Evolutionary conservation across 2,797 vertebrate species (phyloP).

Genomic region (Calcarius lapponicus): DNA sequence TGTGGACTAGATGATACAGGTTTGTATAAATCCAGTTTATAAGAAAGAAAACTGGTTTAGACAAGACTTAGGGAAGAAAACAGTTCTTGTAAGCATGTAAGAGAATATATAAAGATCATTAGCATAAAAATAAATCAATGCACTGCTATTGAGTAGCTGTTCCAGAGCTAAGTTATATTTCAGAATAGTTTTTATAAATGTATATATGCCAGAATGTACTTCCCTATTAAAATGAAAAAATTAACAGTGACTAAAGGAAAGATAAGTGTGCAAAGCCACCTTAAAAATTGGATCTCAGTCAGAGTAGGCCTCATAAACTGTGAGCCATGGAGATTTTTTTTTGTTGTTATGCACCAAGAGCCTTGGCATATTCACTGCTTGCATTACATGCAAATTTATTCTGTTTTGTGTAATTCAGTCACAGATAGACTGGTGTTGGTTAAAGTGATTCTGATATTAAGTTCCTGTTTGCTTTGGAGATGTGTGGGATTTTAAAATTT

Average conservation of each 20-base stretch:
- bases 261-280: not conserved
- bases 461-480: not conserved
- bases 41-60: not conserved
- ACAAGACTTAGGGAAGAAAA: not conserved
- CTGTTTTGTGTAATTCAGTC: not conserved
- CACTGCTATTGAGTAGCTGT: not conserved
- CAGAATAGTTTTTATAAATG: not conserved
- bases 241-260: not conserved
- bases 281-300: not conserved
- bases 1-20: fast-evolving
- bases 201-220: not conserved
- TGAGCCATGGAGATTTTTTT: not conserved
- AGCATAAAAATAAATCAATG: not conserved
- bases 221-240: not conserved
- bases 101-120: not conserved
- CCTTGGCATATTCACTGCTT: not conserved
- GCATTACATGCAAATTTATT: not conserved
- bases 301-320: not conserved
- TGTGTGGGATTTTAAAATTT: not conserved
- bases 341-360: not conserved
- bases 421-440: not conserved
- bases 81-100: not conserved
- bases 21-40: not conserved
- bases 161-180: not conserved
- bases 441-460: not conserved